phyloP scores from a whole-genome alignment of 2,888 invertebrate genomes.

The Venustoraphidia nigricollis region DNA sequence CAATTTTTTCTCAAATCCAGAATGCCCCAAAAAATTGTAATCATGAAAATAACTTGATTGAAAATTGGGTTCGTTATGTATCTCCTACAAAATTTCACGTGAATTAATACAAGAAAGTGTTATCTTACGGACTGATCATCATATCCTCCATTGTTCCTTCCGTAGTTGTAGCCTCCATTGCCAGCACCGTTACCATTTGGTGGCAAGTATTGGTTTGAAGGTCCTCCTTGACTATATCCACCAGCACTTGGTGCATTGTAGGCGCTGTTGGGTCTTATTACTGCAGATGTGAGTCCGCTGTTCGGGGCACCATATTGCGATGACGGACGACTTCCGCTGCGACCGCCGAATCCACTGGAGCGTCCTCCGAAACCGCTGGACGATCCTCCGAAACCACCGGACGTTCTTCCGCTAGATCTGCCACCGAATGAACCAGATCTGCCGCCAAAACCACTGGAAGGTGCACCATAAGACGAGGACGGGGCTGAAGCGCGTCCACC shows the following conservation, averaged over 20 bases:
- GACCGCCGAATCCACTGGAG: conserved; percentile 1
- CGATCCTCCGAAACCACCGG: not conserved
- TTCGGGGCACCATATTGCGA: conserved; percentile 10
- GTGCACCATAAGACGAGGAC: conserved; percentile 23
- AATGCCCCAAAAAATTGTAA: no score
- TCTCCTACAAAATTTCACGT: not conserved
- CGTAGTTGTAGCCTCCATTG: conserved; percentile 19
- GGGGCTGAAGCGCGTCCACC: conserved; percentile 8
- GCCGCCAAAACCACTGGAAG: conserved; percentile 8
- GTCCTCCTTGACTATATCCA: not conserved
- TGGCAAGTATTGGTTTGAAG: conserved; percentile 29
- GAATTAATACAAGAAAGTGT: not conserved
- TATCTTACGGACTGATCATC: conserved; percentile 1
- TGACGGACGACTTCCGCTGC: conserved; percentile 4
- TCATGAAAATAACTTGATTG: no score
- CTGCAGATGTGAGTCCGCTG: conserved; percentile 4
- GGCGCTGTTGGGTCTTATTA: conserved; percentile 7
- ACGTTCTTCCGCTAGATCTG: no score
- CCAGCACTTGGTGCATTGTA: conserved; percentile 10
- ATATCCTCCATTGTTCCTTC: conserved; percentile 19
- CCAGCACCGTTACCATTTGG: conserved; percentile 26
- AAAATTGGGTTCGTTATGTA: no score
- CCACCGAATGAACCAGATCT: no score
- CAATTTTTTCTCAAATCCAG: no score
- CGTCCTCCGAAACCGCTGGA: conserved; percentile 2